A percentile compares a stretch with the other conserved stretches of the same genome.
Conservation (phyloP, 2,797 vertebrate species). For the Chrosomus eos region DNA sequence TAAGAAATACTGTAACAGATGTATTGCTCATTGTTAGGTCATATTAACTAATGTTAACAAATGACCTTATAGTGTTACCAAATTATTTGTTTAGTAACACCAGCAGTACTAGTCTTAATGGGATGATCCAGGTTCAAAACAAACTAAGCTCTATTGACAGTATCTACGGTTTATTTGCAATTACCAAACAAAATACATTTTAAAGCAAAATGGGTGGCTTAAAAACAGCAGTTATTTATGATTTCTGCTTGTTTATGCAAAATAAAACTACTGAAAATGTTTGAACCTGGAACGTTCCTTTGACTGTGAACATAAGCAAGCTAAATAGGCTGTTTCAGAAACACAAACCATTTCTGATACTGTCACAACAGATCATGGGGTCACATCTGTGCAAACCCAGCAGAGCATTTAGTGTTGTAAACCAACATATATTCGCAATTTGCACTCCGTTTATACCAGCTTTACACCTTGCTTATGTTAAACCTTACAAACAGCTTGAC, state of each 20-base stretch:
- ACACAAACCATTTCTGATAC: conserved; percentile 77
- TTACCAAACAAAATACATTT: neutral
- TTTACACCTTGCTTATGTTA: neutral
- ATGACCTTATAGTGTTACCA: too few relatives aligned
- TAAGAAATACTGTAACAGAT: too few relatives aligned
- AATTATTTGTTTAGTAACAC: neutral
- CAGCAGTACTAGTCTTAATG: neutral
- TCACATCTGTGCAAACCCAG: conserved; percentile 81
- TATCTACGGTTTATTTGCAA: neutral
- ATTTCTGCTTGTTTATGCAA: neutral
- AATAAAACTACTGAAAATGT: neutral
- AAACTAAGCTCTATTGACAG: neutral
- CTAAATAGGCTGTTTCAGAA: conserved; percentile 34
- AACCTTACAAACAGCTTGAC: neutral
- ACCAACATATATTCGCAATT: conserved; percentile 78
- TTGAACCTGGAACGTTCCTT: neutral
- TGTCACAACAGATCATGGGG: conserved; percentile 81
- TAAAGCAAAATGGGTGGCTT: neutral
- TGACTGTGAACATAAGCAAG: conserved; percentile 1
- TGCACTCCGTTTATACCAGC: conserved; percentile 49
- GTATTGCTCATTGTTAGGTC: too few relatives aligned
- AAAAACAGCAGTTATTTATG: neutral
- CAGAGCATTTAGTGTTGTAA: conserved; percentile 79
- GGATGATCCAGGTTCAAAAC: conserved; percentile 6
- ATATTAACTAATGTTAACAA: too few relatives aligned